These are phyloP conservation scores for Oxytorus armatus DNA, from an alignment of 2,888 invertebrate species.

Conservation along the genomic window DNA sequence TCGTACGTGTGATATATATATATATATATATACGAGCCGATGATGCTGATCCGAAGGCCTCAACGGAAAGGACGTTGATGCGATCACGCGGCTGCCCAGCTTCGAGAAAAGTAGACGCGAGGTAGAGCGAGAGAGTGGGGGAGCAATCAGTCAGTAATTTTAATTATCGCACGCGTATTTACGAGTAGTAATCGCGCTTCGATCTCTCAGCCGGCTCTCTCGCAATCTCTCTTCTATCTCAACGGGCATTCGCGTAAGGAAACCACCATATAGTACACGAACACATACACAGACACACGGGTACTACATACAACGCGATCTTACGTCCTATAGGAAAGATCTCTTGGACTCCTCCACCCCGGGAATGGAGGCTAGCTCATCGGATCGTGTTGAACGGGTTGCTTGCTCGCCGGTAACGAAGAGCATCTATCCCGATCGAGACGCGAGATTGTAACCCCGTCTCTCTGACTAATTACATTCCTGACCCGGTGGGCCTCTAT, in stretches of 20 bases:
- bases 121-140: slow-evolving; percentile 21
- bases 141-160: slow-evolving; percentile 77
- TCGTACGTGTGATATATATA: slow-evolving; percentile 31
- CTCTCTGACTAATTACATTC: slow-evolving; percentile 82
- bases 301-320: slow-evolving; percentile 11
- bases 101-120: slow-evolving; percentile 42
- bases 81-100: slow-evolving; percentile 39
- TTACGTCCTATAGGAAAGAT: slow-evolving; percentile 2
- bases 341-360: slow-evolving; percentile 24
- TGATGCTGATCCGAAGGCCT: slow-evolving; percentile 13
- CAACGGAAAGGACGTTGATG: slow-evolving; percentile 45
- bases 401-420: slow-evolving; percentile 70
- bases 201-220: slow-evolving; percentile 68
- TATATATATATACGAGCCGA: slow-evolving; percentile 10
- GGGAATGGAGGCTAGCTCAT: slow-evolving; percentile 55
- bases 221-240: slow-evolving; percentile 71
- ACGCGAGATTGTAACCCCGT: slow-evolving; percentile 76
- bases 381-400: slow-evolving; percentile 58
- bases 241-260: slow-evolving; percentile 39
- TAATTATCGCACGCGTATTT: slow-evolving; percentile 79
- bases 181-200: slow-evolving; percentile 75
- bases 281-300: too few relatives aligned
- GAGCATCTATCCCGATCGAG: slow-evolving; percentile 74
- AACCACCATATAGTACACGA: slow-evolving; percentile 44
- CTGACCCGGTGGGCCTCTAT: slow-evolving; percentile 76